phyloP scores from a whole-genome alignment of 1,140 invertebrate species.

The Venturia canescens region DNA sequence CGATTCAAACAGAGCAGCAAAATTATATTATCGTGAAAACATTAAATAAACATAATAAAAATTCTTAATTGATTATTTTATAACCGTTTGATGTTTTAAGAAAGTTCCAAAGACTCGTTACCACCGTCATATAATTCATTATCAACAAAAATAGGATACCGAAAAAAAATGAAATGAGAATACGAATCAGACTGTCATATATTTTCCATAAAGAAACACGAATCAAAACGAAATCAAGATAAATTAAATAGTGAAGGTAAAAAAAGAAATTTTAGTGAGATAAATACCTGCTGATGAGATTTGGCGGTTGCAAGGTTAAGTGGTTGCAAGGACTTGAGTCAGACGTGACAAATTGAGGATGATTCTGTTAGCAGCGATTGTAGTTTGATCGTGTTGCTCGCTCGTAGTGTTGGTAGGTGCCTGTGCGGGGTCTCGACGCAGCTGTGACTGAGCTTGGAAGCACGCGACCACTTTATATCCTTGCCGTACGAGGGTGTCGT shows the following conservation, averaged over 20 bases:
- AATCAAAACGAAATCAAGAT: not conserved
- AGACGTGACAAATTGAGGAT: not conserved
- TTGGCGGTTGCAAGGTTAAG: not conserved
- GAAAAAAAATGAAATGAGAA: too few relatives aligned
- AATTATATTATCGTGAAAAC: too few relatives aligned
- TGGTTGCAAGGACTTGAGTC: not conserved
- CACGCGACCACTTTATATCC: constrained; percentile 74
- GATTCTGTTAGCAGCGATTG: not conserved
- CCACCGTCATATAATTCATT: too few relatives aligned
- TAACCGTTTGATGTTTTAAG: too few relatives aligned
- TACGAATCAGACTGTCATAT: too few relatives aligned
- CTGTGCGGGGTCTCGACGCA: constrained; percentile 58
- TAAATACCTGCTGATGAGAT: not conserved
- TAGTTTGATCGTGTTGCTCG: not conserved
- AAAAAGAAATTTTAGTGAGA: not conserved
- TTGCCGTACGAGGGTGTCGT: constrained; percentile 48
- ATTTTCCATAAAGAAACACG: too few relatives aligned
- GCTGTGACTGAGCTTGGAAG: constrained; percentile 72
- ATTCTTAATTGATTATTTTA: too few relatives aligned
- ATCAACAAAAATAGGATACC: too few relatives aligned
- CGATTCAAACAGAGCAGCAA: too few relatives aligned
- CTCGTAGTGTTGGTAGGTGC: constrained; percentile 44
- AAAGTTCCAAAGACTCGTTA: too few relatives aligned
- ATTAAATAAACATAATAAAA: too few relatives aligned
- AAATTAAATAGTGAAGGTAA: not conserved